phyloP scores from a whole-genome alignment of 2,113 vertebrate species.

The Gymnobelideus leadbeateri region DNA sequence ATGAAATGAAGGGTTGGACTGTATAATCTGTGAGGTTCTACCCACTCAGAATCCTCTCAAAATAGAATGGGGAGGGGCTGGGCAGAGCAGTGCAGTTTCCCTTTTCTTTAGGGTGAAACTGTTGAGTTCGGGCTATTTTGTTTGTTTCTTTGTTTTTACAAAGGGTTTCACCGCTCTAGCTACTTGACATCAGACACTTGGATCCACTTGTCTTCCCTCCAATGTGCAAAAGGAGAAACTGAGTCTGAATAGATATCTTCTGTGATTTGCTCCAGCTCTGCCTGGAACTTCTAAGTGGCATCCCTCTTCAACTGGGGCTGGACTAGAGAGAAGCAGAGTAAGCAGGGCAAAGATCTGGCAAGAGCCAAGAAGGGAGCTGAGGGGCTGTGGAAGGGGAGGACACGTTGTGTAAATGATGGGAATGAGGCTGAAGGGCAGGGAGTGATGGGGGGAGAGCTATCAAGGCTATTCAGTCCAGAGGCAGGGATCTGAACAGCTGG shows the following conservation, averaged over 20 bases:
- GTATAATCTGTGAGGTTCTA: neutral
- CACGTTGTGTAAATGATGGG: neutral
- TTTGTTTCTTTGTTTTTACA: neutral
- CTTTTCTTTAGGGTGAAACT: neutral
- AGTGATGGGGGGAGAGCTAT: neutral
- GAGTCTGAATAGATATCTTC: slow-evolving; percentile 14
- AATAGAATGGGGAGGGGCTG: neutral
- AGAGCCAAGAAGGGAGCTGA: neutral
- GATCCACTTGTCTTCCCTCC: neutral
- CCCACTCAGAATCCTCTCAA: neutral
- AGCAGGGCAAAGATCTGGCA: neutral
- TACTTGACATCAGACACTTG: neutral
- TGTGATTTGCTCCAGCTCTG: neutral
- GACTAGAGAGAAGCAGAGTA: neutral
- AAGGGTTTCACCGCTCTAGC: slow-evolving; percentile 22
- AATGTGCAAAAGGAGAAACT: slow-evolving; percentile 37
- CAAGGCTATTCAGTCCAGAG: neutral
- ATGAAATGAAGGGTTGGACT: neutral
- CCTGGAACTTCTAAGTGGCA: neutral
- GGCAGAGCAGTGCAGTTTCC: neutral
- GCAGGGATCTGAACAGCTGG: neutral
- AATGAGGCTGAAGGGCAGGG: neutral
- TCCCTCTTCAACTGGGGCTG: neutral
- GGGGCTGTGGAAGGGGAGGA: neutral
- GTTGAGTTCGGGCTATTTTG: neutral